Base-by-base conservation (phyloP, 2,113 vertebrate species). In the Setophaga kirtlandii region DNA sequence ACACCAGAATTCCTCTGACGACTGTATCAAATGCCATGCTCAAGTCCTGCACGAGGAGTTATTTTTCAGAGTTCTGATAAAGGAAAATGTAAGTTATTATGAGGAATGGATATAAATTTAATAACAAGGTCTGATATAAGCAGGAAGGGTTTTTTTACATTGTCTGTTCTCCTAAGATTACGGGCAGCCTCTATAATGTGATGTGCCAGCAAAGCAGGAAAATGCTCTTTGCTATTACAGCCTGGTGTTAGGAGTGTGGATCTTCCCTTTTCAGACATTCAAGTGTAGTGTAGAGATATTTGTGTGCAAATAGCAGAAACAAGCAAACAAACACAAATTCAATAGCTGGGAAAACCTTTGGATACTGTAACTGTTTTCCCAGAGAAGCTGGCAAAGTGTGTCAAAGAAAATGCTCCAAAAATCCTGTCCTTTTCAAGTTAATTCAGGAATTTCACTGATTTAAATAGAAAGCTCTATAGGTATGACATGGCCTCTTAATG, bases 91-190 rank as follows among this genome's bases (percentile, higher is more conserved):
- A 93, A 59, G 91, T 95, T 97, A 96, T 96, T 97, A 97, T 95
- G 91, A 95, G 94, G 95, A 97, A 94, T 93, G 84, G 96, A 83
- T 97, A 95, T 96, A 95, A 95, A 96, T 96, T 95, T 96, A 96
- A 97, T 97, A 97, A 96, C 94, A 97, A 97, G 91, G 84, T 70
- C 91, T 96, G 96, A 97, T 96, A 96, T 94, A 93, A 95, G 94
- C 85, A 94, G 91, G 47, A 87, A 90, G 87, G 75, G 8, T 25
- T 62, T 96, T 96, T 96, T 94, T 94, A 94, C 96, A 93, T 96
- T 96, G 95, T 97, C 95, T 96, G 94, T 96, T 96, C 90, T 94
- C 63, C 78, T 67, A 94, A 96, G 96, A 96, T 97, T 97, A 97
- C 7, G 2, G 93, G 85, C 94, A 97, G 91, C 78, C 67, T 96